A percentile compares a stretch with the other conserved stretches of the same genome.
Conservation (phyloP, 1,140 invertebrate genomes). For the Aphelenchoides besseyi region DNA sequence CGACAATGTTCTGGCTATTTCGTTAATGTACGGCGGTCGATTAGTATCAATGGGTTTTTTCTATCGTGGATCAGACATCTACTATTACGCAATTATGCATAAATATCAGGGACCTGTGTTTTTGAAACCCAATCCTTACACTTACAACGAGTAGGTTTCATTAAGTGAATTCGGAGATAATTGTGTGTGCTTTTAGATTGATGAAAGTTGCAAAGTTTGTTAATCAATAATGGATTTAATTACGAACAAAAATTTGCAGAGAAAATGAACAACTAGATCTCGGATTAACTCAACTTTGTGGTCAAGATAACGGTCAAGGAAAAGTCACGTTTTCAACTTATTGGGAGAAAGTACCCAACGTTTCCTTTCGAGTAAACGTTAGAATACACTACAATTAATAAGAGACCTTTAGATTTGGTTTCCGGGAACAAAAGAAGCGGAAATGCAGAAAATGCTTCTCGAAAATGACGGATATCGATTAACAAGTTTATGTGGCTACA, state of each 20-base stretch:
- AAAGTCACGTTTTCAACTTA: conserved; percentile 57
- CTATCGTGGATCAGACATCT: conserved; percentile 22
- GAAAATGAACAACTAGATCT: conserved; percentile 59
- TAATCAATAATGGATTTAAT: conserved; percentile 19
- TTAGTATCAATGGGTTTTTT: conserved; percentile 61
- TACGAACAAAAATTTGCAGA: conserved; percentile 42
- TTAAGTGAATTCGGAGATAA: no score
- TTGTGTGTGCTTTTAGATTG: no score
- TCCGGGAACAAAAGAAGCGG: conserved; percentile 55
- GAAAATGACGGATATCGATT: conserved; percentile 57
- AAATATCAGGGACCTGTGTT: conserved; percentile 57
- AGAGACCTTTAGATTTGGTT: conserved; percentile 57
- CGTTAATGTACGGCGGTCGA: conserved; percentile 51
- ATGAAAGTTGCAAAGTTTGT: conserved; percentile 47
- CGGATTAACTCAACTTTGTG: conserved; percentile 59
- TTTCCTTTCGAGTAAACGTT: conserved; percentile 17
- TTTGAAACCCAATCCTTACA: conserved; percentile 57
- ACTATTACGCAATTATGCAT: conserved; percentile 61
- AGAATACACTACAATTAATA: neutral
- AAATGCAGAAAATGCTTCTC: conserved; percentile 47
- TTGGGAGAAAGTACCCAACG: conserved; percentile 56
- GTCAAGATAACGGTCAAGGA: conserved; percentile 55
- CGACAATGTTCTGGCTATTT: conserved; percentile 51
- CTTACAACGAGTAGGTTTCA: conserved; percentile 53
- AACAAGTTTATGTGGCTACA: conserved; percentile 55